Evolutionary conservation across 2,113 vertebrate genomes (phyloP), one percentile per base, ranked within the genome.

Genomic region (Apeltes quadracus): DNA sequence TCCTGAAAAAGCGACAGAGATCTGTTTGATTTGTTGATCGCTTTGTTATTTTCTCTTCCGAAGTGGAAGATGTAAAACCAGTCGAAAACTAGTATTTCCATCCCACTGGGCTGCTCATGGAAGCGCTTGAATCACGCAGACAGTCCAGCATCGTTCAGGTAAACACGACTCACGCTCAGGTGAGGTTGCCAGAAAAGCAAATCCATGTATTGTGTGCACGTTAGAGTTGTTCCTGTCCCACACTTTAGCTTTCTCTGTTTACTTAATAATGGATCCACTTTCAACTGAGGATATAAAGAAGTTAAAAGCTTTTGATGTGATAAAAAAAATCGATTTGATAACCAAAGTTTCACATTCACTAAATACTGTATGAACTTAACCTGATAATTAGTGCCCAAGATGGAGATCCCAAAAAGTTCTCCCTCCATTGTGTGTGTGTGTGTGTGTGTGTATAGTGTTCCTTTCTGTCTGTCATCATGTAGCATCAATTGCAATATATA

Each of bases 341-440:
- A 72, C 32, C 22, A 55, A 71, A 68, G 29, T 57, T 25, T 63
- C 48, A 72, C 72, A 81, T 75, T 84, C 67, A 65, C 61, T 70
- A 81, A 20, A 34, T 6, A 34, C 32, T 34, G 58, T 10, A 66
- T 68, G 14, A 76, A 63, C 20, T 1, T 68, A 8, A 66, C n/a
- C 0, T 4, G 73, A 80, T 73, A 66, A 58, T 84, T 55, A 82
- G 79, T 84, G 87, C 79, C 81, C 12, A 15, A 78, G 53, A 81
- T 78, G 75, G 78, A 78, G 64, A 62, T 82, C 73, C 69, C 58
- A 48, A 76, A 69, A 65, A 27, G 29, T 79, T 74, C 72, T 76
- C 76, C 79, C 80, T 80, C 72, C 62, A 38, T 71, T 25, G 50
- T 53, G 39, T 76, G 64, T 83, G 39, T 65, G 54, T 76, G 64